Percentiles rank a stretch among this genome's conserved stretches.
Conservation (phyloP, 2,113 vertebrate genomes). For the Lasiurus cinereus region DNA sequence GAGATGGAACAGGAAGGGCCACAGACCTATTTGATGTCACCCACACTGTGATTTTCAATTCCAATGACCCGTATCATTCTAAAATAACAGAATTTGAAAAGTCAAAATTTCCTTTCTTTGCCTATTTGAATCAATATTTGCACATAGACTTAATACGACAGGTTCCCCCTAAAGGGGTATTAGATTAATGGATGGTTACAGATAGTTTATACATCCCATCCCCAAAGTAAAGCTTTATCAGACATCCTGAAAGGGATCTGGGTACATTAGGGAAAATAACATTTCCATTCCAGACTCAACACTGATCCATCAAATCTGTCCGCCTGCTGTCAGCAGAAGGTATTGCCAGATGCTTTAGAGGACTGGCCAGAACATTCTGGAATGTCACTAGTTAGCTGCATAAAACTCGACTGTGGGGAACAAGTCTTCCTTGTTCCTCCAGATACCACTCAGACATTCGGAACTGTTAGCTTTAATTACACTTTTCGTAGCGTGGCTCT, state of each 20-base stretch:
- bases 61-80: background rate
- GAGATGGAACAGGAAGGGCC: conserved; percentile 92
- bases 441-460: conserved; percentile 22
- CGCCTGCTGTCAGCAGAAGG: conserved; percentile 73
- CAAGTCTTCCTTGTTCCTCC: conserved; percentile 3
- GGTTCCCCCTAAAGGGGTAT: conserved; percentile 27
- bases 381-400: conserved; percentile 57
- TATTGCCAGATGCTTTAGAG: conserved; percentile 67
- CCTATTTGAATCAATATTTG: conserved; percentile 67
- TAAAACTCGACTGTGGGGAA: conserved; percentile 6
- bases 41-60: background rate
- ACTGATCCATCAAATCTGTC: conserved; percentile 79
- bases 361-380: conserved; percentile 52
- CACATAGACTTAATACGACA: conserved; percentile 65
- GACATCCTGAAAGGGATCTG: conserved; percentile 65
- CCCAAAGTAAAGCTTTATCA: conserved; percentile 68
- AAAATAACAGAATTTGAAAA: background rate
- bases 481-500: background rate
- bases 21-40: conserved; percentile 82
- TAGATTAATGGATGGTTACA: conserved; percentile 73
- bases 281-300: conserved; percentile 73
- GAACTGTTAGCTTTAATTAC: conserved; percentile 59
- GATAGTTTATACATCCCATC: conserved; percentile 62
- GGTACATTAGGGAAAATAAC: conserved; percentile 68
- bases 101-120: conserved; percentile 29